These are phyloP conservation scores for Syrrhaptes paradoxus DNA, from an alignment of 2,113 vertebrate species.

Conservation along the genomic window DNA sequence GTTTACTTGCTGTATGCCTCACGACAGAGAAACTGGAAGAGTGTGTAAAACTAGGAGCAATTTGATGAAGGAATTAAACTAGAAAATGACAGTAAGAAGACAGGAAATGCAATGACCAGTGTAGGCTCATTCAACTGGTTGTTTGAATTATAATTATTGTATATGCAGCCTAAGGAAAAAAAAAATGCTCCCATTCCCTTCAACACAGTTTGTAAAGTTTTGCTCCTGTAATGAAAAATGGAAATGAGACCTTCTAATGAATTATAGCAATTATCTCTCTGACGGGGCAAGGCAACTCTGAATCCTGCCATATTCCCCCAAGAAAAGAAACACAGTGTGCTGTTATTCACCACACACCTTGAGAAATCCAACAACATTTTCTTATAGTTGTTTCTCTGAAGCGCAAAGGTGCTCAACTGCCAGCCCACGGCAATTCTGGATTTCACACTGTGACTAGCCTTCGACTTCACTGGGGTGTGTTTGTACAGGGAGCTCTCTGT, in stretches of 20 bases:
- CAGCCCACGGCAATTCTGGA: background rate
- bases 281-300: conserved; percentile 12
- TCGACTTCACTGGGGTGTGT: background rate
- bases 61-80: conserved; percentile 21
- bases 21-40: conserved; percentile 4
- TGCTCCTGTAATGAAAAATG: conserved; percentile 53
- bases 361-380: background rate
- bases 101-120: background rate
- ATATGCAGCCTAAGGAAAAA: conserved; percentile 41
- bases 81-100: conserved; percentile 5
- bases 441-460: background rate
- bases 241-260: conserved; percentile 50
- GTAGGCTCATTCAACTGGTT: background rate
- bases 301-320: background rate
- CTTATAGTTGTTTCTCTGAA: conserved; percentile 20
- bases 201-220: conserved; percentile 26
- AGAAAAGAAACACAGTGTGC: background rate
- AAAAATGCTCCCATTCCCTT: conserved; percentile 5
- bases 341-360: background rate
- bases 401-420: background rate
- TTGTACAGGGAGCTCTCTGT: background rate
- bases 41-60: background rate
- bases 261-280: conserved; percentile 53
- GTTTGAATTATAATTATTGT: background rate
- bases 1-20: background rate